Evolutionary conservation across 2,888 invertebrate genomes (phyloP).

Genomic region (Lumbricus terrestris): DNA sequence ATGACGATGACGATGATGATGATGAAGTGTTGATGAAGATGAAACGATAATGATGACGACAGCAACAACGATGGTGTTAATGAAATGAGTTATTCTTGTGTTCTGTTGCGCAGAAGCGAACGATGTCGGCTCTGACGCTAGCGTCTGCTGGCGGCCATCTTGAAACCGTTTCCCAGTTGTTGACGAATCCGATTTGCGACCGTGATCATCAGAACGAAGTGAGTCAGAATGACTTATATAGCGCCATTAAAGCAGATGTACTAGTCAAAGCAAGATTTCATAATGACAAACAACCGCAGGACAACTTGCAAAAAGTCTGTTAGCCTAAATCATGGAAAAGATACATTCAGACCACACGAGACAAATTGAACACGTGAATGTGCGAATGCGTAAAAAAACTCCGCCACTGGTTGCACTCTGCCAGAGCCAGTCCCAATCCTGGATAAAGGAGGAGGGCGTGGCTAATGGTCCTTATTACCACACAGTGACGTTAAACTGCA

Average conservation of each 20-base stretch:
- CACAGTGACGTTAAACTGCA: too few species aligned
- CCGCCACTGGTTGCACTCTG: too few species aligned
- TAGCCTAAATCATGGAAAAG: background rate
- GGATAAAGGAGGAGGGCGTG: too few species aligned
- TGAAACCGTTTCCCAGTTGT: background rate
- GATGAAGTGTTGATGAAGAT: too few species aligned
- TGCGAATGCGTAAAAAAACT: too few species aligned
- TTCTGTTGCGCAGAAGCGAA: background rate
- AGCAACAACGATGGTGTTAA: background rate
- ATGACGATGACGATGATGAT: too few species aligned
- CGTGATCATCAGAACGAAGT: background rate
- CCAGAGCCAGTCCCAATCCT: too few species aligned
- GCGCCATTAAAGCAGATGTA: too few species aligned
- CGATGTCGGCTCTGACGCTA: background rate
- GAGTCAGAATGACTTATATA: background rate
- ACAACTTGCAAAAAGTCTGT: background rate
- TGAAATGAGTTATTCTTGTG: background rate
- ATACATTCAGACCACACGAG: background rate
- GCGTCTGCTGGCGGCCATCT: conserved; percentile 6
- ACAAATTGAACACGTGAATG: background rate
- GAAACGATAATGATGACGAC: too few species aligned
- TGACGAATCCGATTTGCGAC: background rate
- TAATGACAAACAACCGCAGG: background rate
- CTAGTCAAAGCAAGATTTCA: background rate
- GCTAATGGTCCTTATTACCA: too few species aligned